Evolutionary conservation across 2,888 invertebrate genomes (phyloP).

Genomic region (Pegoplata infirma): DNA sequence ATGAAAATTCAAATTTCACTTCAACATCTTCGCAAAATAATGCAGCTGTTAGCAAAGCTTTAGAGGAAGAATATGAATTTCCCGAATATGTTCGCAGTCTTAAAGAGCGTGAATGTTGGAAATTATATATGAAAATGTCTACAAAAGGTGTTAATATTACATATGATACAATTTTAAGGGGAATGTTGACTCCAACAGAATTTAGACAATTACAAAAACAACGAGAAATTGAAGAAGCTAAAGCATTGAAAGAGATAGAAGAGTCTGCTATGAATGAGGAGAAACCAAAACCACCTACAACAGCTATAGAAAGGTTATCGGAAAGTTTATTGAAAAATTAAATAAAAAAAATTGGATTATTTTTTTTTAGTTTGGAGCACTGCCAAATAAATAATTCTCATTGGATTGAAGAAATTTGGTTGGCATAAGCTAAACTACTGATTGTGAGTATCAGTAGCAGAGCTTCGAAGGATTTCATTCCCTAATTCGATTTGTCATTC

Average conservation of each 20-base stretch:
- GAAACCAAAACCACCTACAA: conserved; percentile 26
- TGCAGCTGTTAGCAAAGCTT: background rate
- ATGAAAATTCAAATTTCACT: background rate
- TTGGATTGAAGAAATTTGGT: background rate
- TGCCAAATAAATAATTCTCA: conserved; percentile 10
- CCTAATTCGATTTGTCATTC: too few species aligned
- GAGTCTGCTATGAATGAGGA: conserved; percentile 55
- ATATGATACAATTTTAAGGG: conserved; percentile 84
- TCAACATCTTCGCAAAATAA: background rate
- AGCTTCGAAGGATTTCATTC: too few species aligned
- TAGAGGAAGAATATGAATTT: conserved; percentile 68
- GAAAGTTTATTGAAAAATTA: conserved; percentile 69
- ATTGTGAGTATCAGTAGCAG: too few species aligned
- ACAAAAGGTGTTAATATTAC: conserved; percentile 84
- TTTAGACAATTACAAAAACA: conserved; percentile 82
- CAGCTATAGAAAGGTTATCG: conserved; percentile 70
- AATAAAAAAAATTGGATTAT: conserved; percentile 11
- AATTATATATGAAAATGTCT: conserved; percentile 83
- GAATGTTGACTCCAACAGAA: conserved; percentile 86
- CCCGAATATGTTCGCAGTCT: conserved; percentile 80
- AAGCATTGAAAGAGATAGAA: conserved; percentile 67
- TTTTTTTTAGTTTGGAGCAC: conserved; percentile 30
- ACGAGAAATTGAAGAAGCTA: conserved; percentile 73
- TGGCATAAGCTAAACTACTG: too few species aligned
- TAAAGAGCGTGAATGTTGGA: conserved; percentile 84